Evolutionary conservation across 2,113 vertebrate species (phyloP).

Genomic region (Calypte anna): DNA sequence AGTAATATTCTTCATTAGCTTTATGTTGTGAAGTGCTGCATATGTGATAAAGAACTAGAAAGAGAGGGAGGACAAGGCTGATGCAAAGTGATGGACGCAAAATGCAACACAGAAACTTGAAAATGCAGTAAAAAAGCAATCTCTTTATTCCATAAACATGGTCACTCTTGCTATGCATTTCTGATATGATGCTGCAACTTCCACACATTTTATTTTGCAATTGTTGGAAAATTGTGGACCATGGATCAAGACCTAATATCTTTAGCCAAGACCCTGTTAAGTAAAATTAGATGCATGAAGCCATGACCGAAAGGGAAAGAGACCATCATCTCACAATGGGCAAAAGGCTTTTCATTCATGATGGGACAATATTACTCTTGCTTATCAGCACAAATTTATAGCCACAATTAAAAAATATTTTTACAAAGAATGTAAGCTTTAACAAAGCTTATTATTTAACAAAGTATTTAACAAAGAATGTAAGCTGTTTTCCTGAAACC

Average conservation of each 20-base stretch:
- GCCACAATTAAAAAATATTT: neutral
- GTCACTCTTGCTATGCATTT: neutral
- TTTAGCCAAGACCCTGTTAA: neutral
- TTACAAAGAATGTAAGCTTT: neutral
- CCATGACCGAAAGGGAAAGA: neutral
- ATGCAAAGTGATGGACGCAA: neutral
- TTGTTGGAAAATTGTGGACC: neutral
- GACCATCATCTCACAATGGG: neutral
- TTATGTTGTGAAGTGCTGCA: neutral
- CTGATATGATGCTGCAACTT: neutral
- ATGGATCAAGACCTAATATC: fast-evolving
- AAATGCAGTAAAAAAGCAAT: neutral
- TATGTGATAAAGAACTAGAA: neutral
- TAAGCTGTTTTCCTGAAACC: neutral
- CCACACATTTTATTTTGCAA: neutral
- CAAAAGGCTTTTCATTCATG: neutral
- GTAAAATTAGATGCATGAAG: neutral
- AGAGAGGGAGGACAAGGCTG: neutral
- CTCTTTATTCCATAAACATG: neutral
- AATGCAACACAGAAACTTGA: neutral
- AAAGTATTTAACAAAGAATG: neutral
- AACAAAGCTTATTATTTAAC: too few species aligned
- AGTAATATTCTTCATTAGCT: neutral
- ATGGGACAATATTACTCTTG: neutral
- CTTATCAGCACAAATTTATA: neutral